Evolutionary conservation across 2,888 invertebrate species (phyloP).

Genomic region (Fragum whitleyi): DNA sequence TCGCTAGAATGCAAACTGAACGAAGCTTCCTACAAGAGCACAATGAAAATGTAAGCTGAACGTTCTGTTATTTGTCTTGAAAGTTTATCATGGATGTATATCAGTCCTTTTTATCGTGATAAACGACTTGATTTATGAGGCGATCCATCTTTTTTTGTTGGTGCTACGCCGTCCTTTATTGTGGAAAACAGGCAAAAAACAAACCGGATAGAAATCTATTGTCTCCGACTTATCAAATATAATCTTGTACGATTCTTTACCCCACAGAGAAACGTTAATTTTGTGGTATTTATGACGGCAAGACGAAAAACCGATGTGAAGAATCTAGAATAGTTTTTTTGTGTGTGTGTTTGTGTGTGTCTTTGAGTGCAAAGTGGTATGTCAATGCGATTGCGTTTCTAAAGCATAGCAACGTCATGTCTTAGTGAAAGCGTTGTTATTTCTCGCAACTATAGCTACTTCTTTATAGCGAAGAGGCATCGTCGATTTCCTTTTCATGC

Average conservation of each 20-base stretch:
- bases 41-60: not conserved
- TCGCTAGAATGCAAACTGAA: too few species aligned
- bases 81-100: constrained; percentile 9
- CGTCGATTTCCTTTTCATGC: too few species aligned
- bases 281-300: not conserved
- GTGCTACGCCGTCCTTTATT: constrained; percentile 16
- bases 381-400: too few species aligned
- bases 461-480: too few species aligned
- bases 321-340: too few species aligned
- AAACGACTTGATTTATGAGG: constrained; percentile 17
- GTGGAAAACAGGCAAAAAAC: constrained; percentile 22
- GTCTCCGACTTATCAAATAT: constrained; percentile 9
- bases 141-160: constrained; percentile 23
- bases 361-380: too few species aligned
- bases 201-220: constrained; percentile 14
- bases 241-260: constrained; percentile 20
- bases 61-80: constrained; percentile 25
- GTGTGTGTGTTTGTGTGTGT: too few species aligned
- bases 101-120: constrained; percentile 22
- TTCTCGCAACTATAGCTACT: too few species aligned
- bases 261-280: constrained; percentile 3
- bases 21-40: too few species aligned
- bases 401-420: too few species aligned
- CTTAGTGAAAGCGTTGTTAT: too few species aligned
- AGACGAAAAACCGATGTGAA: not conserved